Conservation (phyloP, 2,888 invertebrate species). For the Pinctada fucata region DNA sequence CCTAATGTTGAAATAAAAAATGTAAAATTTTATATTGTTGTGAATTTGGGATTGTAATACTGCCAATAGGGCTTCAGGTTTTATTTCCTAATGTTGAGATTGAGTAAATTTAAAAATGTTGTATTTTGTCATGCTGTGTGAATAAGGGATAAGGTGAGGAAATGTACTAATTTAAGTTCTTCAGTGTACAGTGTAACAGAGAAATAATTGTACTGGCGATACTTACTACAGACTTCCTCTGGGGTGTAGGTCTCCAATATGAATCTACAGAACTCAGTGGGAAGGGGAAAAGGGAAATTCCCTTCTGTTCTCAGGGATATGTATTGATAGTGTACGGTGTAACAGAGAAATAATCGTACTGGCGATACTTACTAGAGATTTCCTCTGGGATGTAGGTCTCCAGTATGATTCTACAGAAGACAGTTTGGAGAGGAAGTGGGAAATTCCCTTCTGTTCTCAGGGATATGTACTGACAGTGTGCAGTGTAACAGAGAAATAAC, state of each 20-base stretch:
- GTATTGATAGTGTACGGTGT: background rate
- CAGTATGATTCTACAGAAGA: slow-evolving; percentile 98
- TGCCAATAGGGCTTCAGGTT: too few species aligned
- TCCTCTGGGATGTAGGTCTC: slow-evolving; percentile 99
- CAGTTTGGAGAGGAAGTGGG: slow-evolving; percentile 98
- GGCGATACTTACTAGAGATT: slow-evolving; percentile 85
- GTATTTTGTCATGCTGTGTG: too few species aligned
- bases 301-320: slow-evolving; percentile 91
- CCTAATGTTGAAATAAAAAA: too few species aligned
- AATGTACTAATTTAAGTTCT: too few species aligned
- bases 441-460: slow-evolving; percentile 98
- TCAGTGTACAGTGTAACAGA: background rate
- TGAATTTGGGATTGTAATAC: too few species aligned
- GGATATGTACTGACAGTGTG: slow-evolving; percentile 97
- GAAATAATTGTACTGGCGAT: background rate
- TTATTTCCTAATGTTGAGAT: too few species aligned
- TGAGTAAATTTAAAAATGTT: too few species aligned
- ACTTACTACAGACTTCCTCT: slow-evolving; percentile 94
- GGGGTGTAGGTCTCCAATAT: slow-evolving; percentile 99
- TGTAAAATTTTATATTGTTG: too few species aligned
- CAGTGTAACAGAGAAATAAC: slow-evolving; percentile 14
- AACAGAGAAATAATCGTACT: background rate
- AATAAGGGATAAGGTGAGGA: too few species aligned
- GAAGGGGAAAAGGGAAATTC: slow-evolving; percentile 98
- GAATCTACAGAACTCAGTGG: slow-evolving; percentile 99